Evolutionary conservation across 2,113 vertebrate species (phyloP), one percentile per base, ranked within the genome.

Genomic region (Neomonachus schauinslandi): DNA sequence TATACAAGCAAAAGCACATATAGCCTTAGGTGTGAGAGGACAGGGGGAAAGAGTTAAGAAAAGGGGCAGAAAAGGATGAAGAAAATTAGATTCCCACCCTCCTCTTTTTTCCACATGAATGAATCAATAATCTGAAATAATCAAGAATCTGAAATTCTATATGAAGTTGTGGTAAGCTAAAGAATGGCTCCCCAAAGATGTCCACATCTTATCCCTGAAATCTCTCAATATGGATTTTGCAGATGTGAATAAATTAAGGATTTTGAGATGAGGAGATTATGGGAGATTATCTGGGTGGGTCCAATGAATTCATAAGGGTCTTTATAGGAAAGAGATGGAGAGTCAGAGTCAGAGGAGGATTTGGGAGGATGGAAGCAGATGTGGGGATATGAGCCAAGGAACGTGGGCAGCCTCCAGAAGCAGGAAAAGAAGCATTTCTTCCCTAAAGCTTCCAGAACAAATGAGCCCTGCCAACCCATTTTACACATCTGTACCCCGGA

Each of bases 361-460:
- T 46, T 16, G 63, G 71, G n/a, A 72, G 1, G 1, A 26, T 13
- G 12, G 36, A 71, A n/a, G 36, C 1, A 18, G 16, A 61, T 31
- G 42, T 74, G 7, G 39, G 1, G 2, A 0, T 33, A 18, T 42
- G 63, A 55, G 12, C 24, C 22, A 59, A 42, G 24, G 22, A 51
- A 7, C 46, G 18, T 55, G 39, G 28, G 46, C 39, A 51, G 18
- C 31, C 18, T 36, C 39, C 46, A 11, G 24, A 61, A 67, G 2
- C 26, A 67, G 15, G 51, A 59, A 59, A 22, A 89, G 7, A 22
- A 63, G 0, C 0, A 8, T 1, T n/a, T 80, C 4, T 65, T 57
- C 1, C 33, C 1, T 39, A 42, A 72, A 71, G 4, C 1, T 33
- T n/a, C 31, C 15, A 1, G 8, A 49, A 14, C 0, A 1, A 72